Conservation (phyloP, 2,797 vertebrate species). For the Semaprochilodus insignis region DNA sequence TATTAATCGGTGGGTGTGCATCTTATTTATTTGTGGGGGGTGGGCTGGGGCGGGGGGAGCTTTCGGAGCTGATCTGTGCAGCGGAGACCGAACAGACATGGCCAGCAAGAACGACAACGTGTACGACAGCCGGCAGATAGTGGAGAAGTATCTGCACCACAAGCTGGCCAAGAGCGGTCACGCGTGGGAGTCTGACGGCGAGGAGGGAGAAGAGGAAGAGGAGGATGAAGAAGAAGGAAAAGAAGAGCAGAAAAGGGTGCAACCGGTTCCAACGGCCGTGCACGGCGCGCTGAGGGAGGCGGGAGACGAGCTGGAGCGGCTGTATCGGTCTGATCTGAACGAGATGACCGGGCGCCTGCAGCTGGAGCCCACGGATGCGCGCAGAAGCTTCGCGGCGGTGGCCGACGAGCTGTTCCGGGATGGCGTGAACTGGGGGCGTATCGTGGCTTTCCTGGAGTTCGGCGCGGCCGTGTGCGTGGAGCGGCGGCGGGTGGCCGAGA, state of each 20-base stretch:
- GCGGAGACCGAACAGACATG: slow-evolving; percentile 65
- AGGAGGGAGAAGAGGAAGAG: background rate
- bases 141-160: slow-evolving; percentile 94
- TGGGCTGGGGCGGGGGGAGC: too few relatives aligned
- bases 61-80: background rate
- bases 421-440: slow-evolving; percentile 97
- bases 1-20: background rate
- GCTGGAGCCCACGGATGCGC: slow-evolving; percentile 80
- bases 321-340: slow-evolving; percentile 92
- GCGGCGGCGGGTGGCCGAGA: slow-evolving; percentile 65
- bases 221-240: slow-evolving; percentile 42
- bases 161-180: slow-evolving; percentile 94
- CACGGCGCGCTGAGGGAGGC: slow-evolving; percentile 91
- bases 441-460: slow-evolving; percentile 98
- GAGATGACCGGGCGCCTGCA: slow-evolving; percentile 95
- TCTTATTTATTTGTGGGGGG: background rate
- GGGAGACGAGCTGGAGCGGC: slow-evolving; percentile 91
- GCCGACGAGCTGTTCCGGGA: slow-evolving; percentile 98
- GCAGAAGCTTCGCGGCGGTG: slow-evolving; percentile 90
- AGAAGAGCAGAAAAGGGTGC: slow-evolving; percentile 60
- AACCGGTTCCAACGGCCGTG: slow-evolving; percentile 69
- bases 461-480: slow-evolving; percentile 95
- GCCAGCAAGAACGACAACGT: slow-evolving; percentile 67
- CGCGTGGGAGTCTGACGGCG: slow-evolving; percentile 80
- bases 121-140: slow-evolving; percentile 88